A percentile compares a stretch with the other conserved stretches of the same genome.
Evolutionary conservation across 2,888 invertebrate genomes (phyloP).

Genomic region (Cataglyphis albicans): DNA sequence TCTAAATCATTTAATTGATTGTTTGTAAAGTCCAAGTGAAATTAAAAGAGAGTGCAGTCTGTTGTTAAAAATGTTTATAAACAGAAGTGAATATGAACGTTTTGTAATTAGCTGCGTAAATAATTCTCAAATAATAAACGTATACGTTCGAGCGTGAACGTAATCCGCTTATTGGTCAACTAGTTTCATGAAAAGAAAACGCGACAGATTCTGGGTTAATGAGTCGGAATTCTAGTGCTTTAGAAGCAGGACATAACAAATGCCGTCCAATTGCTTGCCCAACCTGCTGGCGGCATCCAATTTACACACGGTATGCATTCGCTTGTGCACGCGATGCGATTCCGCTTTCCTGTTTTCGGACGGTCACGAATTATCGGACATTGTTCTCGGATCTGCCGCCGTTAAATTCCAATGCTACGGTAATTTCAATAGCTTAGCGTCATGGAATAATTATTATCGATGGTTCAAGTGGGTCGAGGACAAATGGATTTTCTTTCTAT

Average conservation of each 20-base stretch:
- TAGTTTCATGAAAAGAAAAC: slow-evolving; percentile 37
- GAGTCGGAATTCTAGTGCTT: slow-evolving; percentile 29
- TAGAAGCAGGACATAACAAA: slow-evolving; percentile 26
- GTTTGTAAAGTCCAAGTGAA: not conserved
- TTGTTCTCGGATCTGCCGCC: slow-evolving; percentile 11
- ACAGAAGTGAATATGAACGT: not conserved
- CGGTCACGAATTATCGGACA: slow-evolving; percentile 5
- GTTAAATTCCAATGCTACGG: slow-evolving; percentile 13
- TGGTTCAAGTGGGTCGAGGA: slow-evolving; percentile 80
- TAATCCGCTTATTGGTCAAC: slow-evolving; percentile 17
- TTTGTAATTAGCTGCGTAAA: not conserved
- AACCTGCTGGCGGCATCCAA: slow-evolving; percentile 12
- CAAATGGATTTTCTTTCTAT: slow-evolving; percentile 68
- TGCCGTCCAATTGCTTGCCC: slow-evolving; percentile 20
- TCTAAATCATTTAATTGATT: not conserved
- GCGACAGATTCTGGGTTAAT: slow-evolving; percentile 26
- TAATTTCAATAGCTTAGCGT: slow-evolving; percentile 55
- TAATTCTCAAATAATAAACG: slow-evolving; percentile 21
- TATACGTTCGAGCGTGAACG: not conserved
- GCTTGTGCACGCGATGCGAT: not conserved
- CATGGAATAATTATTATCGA: slow-evolving; percentile 67
- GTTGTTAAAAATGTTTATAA: not conserved
- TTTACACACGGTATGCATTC: slow-evolving; percentile 1
- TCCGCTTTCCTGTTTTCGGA: slow-evolving; percentile 21
- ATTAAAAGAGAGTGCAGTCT: not conserved